Evolutionary conservation across 2,797 vertebrate genomes (phyloP), one percentile per base, ranked within the genome.

Genomic region (Aeoliscus strigatus): DNA sequence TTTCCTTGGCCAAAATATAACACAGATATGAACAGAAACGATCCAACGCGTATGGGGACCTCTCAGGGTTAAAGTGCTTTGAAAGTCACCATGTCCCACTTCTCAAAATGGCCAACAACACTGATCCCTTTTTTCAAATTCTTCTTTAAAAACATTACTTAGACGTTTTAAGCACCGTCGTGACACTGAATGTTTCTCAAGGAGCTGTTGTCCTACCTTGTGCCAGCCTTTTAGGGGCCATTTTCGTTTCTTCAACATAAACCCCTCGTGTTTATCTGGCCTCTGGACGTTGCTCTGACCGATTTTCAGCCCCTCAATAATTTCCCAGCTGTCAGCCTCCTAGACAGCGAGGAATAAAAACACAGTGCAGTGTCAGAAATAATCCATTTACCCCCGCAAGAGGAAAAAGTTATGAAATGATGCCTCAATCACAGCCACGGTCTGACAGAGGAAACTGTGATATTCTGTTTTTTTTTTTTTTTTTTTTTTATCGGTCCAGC

Each of bases 151-250:
- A n/a, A n/a, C n/a, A n/a, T n/a, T n/a, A n/a, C n/a, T n/a, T n/a
- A n/a, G n/a, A n/a, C n/a, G n/a, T n/a, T n/a, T n/a, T n/a, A n/a
- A n/a, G n/a, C n/a, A n/a, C n/a, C n/a, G n/a, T n/a, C n/a, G n/a
- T n/a, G n/a, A n/a, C n/a, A n/a, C n/a, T n/a, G n/a, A n/a, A n/a
- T n/a, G n/a, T n/a, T n/a, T n/a, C n/a, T n/a, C n/a, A n/a, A n/a
- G n/a, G n/a, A n/a, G n/a, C n/a, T n/a, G n/a, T n/a, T n/a, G n/a
- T 43, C 64, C 46, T 85, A 99, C 96, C 93, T 99, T 99, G 84
- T 98, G 96, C 96, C 96, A 98, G 54, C 96, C 96, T 88, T 99
- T 99, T 71, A 99, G 87, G 24, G 96, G 96, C 96, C 96, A 99
- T 89, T 99, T 99, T 81, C 96, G 88, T 81, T 96, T 98, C 86